Conservation (phyloP, 2,797 vertebrate species). For the Lagodon rhomboides region DNA sequence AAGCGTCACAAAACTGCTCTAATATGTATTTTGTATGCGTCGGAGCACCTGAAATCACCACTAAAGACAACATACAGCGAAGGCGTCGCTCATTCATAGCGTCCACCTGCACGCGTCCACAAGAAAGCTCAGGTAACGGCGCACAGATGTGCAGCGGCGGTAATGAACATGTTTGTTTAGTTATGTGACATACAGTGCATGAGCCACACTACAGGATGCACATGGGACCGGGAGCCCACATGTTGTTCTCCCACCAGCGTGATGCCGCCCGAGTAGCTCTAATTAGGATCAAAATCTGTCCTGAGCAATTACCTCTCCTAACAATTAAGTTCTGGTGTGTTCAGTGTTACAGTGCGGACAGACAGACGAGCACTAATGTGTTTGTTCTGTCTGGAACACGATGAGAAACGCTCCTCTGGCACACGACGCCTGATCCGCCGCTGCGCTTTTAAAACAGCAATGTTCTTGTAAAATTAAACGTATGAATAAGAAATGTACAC, state of each 20-base stretch:
- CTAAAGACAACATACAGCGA: slow-evolving; percentile 11
- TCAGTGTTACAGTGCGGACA: background rate
- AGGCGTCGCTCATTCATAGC: slow-evolving; percentile 33
- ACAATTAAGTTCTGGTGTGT: slow-evolving; percentile 39
- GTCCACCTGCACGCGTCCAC: slow-evolving; percentile 40
- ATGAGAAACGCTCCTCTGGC: background rate
- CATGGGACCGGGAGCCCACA: slow-evolving; percentile 33
- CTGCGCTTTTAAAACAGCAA: background rate
- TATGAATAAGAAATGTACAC: background rate
- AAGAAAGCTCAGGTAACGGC: slow-evolving; percentile 23
- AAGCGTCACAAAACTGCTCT: slow-evolving; percentile 39
- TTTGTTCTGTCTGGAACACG: slow-evolving; percentile 12
- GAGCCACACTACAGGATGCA: slow-evolving; percentile 17
- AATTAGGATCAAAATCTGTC: slow-evolving; percentile 60
- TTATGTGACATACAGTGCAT: slow-evolving; percentile 21
- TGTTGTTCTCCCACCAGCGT: slow-evolving; percentile 31
- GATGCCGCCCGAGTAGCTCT: slow-evolving; percentile 38
- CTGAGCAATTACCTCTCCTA: slow-evolving; percentile 34
- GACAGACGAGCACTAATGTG: background rate
- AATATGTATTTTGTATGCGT: slow-evolving; percentile 60
- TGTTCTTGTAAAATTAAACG: background rate
- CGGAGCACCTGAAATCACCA: slow-evolving; percentile 60
- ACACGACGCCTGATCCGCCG: too few relatives aligned
- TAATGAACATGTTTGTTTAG: slow-evolving; percentile 57
- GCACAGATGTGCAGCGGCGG: slow-evolving; percentile 49